phyloP scores from a whole-genome alignment of 2,888 invertebrate species.

The Tinea trinotella region DNA sequence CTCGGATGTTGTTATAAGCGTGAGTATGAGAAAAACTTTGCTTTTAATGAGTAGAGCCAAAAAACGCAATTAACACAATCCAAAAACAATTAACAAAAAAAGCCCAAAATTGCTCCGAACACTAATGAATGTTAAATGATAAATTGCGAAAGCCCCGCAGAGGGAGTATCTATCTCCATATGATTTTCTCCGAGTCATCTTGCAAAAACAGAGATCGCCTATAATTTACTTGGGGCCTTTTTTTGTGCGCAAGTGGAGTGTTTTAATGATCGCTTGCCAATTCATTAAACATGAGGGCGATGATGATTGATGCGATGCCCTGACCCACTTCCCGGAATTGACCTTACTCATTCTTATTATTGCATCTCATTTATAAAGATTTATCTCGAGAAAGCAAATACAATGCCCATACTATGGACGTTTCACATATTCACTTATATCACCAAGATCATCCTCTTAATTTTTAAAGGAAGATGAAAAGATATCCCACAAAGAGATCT shows the following conservation, averaged over 20 bases:
- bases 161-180: not conserved
- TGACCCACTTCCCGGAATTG: slow-evolving; percentile 16
- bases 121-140: not conserved
- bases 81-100: not conserved
- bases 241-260: not conserved
- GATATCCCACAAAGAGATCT: too few relatives aligned
- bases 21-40: too few relatives aligned
- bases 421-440: not conserved
- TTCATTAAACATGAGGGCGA: slow-evolving; percentile 13
- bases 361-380: slow-evolving; percentile 18
- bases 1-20: too few relatives aligned
- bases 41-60: not conserved
- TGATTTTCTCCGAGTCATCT: not conserved
- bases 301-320: slow-evolving; percentile 5
- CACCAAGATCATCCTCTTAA: not conserved
- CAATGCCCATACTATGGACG: not conserved
- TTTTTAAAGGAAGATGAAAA: too few relatives aligned
- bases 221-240: too few relatives aligned
- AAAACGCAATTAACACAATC: not conserved
- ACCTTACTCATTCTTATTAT: slow-evolving; percentile 12
- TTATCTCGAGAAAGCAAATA: slow-evolving; percentile 16
- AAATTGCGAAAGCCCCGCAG: not conserved
- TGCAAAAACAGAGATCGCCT: too few relatives aligned
- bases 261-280: slow-evolving; percentile 12
- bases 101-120: not conserved